Conservation (phyloP, 2,113 vertebrate species). For the Sclerurus mexicanus region DNA sequence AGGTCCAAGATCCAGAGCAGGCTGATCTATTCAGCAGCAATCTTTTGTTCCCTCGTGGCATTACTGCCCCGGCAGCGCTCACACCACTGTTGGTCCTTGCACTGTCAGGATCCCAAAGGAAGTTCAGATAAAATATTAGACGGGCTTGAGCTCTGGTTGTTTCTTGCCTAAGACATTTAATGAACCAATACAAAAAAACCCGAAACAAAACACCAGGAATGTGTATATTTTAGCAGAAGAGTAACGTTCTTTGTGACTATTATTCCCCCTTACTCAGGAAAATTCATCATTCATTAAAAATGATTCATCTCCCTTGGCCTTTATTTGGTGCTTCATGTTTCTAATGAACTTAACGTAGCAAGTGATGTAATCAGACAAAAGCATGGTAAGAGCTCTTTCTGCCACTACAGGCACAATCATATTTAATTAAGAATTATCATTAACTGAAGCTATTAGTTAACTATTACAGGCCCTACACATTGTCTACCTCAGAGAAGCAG, state of each 20-base stretch:
- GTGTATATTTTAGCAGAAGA: neutral
- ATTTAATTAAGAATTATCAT: conserved; percentile 62
- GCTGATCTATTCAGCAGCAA: neutral
- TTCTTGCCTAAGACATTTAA: neutral
- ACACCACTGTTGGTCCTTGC: neutral
- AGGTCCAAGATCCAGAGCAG: accelerated
- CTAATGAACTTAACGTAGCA: conserved; percentile 84
- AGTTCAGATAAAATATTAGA: neutral
- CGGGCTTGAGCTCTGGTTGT: neutral
- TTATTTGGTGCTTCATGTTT: conserved; percentile 75
- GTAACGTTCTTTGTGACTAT: conserved; percentile 25
- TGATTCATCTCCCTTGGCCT: conserved; percentile 80
- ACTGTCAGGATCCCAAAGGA: neutral
- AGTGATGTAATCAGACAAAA: conserved; percentile 87
- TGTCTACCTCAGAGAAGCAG: neutral
- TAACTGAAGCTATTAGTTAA: conserved; percentile 60
- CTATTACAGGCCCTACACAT: neutral
- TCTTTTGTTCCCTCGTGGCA: neutral
- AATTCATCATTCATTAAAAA: conserved; percentile 74
- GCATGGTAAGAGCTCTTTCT: conserved; percentile 72
- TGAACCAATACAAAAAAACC: neutral
- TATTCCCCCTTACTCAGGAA: conserved; percentile 67
- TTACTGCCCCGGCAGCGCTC: neutral
- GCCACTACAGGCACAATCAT: conserved; percentile 60
- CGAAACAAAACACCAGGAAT: neutral